Percentiles rank a stretch among this genome's conserved stretches.
These are phyloP conservation scores for Zosterops borbonicus DNA, from an alignment of 2,113 vertebrate species.

Conservation along the genomic window DNA sequence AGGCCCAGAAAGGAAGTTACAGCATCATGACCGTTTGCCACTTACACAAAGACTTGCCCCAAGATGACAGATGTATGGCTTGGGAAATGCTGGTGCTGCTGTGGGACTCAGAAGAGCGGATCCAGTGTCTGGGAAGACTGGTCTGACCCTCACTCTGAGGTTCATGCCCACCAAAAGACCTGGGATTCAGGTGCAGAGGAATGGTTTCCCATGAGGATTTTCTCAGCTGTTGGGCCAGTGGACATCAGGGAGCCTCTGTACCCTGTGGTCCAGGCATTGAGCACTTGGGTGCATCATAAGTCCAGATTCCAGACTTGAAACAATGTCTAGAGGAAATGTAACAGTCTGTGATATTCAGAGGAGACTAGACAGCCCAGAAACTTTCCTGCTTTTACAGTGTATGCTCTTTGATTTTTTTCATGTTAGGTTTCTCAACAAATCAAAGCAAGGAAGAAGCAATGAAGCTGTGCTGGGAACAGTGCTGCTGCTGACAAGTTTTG, in stretches of 20 bases:
- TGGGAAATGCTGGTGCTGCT: background rate
- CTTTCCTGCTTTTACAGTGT: background rate
- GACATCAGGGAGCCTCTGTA: background rate
- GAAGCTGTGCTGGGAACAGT: background rate
- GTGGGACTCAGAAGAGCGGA: accelerated
- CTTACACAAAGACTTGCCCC: background rate
- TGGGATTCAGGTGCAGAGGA: background rate
- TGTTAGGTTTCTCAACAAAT: background rate
- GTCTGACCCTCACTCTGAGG: background rate
- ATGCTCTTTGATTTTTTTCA: background rate
- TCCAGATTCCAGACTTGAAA: background rate
- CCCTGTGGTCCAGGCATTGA: accelerated
- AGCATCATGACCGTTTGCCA: accelerated
- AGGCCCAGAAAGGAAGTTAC: background rate
- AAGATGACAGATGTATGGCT: background rate
- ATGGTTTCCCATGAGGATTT: accelerated
- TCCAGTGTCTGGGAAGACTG: background rate
- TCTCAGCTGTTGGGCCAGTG: background rate
- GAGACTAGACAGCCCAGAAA: background rate
- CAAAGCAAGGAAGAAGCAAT: background rate
- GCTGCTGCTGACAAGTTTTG: background rate
- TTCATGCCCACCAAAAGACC: background rate
- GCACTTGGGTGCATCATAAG: accelerated
- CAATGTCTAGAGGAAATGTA: background rate
- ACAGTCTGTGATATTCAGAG: background rate